Conservation (phyloP, 2,888 invertebrate species). For the Stegophylla sp. region DNA sequence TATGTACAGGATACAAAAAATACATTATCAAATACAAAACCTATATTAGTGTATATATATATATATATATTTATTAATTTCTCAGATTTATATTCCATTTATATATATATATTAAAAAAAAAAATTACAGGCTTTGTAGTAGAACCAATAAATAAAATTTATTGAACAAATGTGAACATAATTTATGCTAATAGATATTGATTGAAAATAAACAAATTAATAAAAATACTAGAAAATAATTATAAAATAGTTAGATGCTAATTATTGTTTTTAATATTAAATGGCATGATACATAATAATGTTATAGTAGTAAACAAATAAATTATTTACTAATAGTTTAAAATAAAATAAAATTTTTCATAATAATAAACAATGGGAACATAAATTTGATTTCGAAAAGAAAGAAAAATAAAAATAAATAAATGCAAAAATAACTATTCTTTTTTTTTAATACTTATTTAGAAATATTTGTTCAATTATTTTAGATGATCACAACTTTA, state of each 20-base stretch:
- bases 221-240: not conserved
- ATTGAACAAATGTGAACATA: too few relatives aligned
- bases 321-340: slow-evolving; percentile 31
- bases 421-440: not conserved
- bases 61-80: too few relatives aligned
- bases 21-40: too few relatives aligned
- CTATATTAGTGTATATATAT: too few relatives aligned
- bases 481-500: not conserved
- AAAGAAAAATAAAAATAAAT: not conserved
- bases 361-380: slow-evolving; percentile 5
- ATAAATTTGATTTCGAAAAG: slow-evolving; percentile 15
- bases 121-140: too few relatives aligned
- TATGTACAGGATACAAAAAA: too few relatives aligned
- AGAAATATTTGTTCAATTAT: slow-evolving; percentile 1
- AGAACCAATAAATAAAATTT: too few relatives aligned
- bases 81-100: too few relatives aligned
- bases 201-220: slow-evolving; percentile 5
- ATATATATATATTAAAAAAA: not conserved
- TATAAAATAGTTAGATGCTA: slow-evolving; percentile 11
- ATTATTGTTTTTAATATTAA: slow-evolving; percentile 28
- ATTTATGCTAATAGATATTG: too few relatives aligned
- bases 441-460: slow-evolving; percentile 2
- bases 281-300: slow-evolving; percentile 16
- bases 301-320: not conserved
- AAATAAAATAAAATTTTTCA: slow-evolving; percentile 30